Evolutionary conservation across 2,113 vertebrate species (phyloP).

Genomic region (Ctenomys sociabilis): DNA sequence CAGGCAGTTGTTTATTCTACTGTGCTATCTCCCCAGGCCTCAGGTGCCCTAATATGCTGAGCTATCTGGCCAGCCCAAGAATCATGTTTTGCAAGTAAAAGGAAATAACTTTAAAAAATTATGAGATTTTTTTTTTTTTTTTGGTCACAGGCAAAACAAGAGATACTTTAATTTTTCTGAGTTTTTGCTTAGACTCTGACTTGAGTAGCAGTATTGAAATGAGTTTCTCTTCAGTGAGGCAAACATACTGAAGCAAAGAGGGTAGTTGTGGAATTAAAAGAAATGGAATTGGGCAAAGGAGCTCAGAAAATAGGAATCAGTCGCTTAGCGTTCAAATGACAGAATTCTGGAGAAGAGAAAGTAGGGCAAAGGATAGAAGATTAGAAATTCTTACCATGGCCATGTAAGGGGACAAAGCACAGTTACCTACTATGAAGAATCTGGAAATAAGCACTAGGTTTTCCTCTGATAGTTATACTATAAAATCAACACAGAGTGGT

Average conservation of each 20-base stretch:
- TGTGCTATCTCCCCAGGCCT: no score
- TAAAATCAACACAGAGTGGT: neutral
- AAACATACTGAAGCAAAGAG: conserved; percentile 7
- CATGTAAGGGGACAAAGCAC: neutral
- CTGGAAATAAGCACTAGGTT: neutral
- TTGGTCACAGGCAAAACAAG: conserved; percentile 14
- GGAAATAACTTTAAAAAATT: neutral
- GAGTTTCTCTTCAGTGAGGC: conserved; percentile 12
- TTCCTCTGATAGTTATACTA: conserved; percentile 39
- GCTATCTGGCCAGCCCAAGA: neutral
- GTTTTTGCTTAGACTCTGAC: neutral
- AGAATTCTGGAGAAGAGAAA: conserved; percentile 19
- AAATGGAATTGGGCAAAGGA: neutral
- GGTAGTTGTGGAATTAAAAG: neutral
- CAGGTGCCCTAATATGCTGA: no score
- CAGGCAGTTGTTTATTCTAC: no score
- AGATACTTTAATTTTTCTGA: conserved; percentile 49
- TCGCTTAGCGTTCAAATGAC: conserved; percentile 10
- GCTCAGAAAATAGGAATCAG: neutral
- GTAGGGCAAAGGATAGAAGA: neutral
- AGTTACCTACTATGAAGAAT: neutral
- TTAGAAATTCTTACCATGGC: conserved; percentile 33
- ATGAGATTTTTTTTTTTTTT: conserved; percentile 1
- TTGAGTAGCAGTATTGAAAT: conserved; percentile 47
- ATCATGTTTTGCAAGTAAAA: neutral